A percentile compares a stretch with the other conserved stretches of the same genome.
Evolutionary conservation across 2,888 invertebrate genomes (phyloP).

Genomic region (Trissonchulus latispiculum): DNA sequence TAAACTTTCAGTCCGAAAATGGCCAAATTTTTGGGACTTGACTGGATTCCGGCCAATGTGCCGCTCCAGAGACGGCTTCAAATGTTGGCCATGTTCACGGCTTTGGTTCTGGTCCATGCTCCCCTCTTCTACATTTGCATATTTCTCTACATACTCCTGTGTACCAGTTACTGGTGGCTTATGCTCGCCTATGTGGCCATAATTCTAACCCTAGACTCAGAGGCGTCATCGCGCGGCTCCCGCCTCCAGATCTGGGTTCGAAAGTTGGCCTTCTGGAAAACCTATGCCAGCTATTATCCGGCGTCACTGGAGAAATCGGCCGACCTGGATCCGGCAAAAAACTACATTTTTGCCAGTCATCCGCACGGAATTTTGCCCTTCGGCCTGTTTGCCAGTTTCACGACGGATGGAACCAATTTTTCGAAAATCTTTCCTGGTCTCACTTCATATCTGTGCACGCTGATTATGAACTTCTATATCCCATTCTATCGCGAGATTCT

Average conservation of each 20-base stretch:
- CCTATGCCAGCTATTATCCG: constrained; percentile 74
- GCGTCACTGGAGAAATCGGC: constrained; percentile 67
- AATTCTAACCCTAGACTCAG: constrained; percentile 59
- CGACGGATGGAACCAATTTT: constrained; percentile 54
- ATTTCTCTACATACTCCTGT: not conserved
- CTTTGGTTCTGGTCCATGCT: not conserved
- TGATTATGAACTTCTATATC: constrained; percentile 60
- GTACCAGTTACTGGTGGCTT: constrained; percentile 36
- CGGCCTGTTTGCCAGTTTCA: constrained; percentile 68
- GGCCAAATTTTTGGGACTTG: constrained; percentile 55
- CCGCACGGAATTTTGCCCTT: constrained; percentile 80
- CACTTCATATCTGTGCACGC: constrained; percentile 51
- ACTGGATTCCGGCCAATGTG: constrained; percentile 71
- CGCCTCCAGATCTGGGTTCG: constrained; percentile 55
- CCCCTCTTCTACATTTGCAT: not conserved
- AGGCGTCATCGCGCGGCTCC: constrained; percentile 53
- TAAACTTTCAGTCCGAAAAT: too few relatives aligned
- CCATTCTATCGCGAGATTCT: constrained; percentile 61
- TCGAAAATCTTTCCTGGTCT: constrained; percentile 48
- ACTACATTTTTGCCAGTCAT: constrained; percentile 66
- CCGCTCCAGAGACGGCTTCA: constrained; percentile 70
- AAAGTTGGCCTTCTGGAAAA: constrained; percentile 59
- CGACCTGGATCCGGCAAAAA: constrained; percentile 63
- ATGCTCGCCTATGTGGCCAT: constrained; percentile 56
- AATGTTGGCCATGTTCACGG: constrained; percentile 59